Conservation (phyloP, 2,797 vertebrate genomes). For the Numenius phaeopus region DNA sequence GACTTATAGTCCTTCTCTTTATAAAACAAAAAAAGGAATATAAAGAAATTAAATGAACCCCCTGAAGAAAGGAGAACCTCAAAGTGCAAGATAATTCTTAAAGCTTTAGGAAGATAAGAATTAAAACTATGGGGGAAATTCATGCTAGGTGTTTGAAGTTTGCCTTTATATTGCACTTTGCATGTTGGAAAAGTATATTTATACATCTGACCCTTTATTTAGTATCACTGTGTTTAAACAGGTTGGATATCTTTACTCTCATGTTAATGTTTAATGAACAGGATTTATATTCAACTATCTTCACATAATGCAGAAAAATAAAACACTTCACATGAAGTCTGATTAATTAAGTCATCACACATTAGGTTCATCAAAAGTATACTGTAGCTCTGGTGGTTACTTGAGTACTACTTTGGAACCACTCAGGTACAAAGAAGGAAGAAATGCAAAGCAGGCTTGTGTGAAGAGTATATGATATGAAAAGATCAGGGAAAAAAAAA, state of each 20-base stretch:
- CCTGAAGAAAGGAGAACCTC: background rate
- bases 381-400: background rate
- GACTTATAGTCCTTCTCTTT: background rate
- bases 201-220: background rate
- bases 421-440: background rate
- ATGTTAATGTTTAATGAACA: background rate
- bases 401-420: background rate
- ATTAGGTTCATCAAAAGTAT: background rate
- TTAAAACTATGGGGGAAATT: background rate
- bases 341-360: background rate
- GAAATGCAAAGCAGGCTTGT: background rate
- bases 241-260: background rate
- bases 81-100: background rate
- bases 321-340: background rate
- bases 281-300: background rate
- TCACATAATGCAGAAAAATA: background rate
- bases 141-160: background rate
- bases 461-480: background rate
- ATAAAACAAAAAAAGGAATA: background rate
- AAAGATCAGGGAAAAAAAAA: background rate
- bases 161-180: background rate
- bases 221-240: background rate
- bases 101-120: background rate
- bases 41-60: background rate
- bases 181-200: background rate